A percentile compares a stretch with the other conserved stretches of the same genome.
Conservation (phyloP, 2,888 invertebrate species). For the Melieria omissa region DNA sequence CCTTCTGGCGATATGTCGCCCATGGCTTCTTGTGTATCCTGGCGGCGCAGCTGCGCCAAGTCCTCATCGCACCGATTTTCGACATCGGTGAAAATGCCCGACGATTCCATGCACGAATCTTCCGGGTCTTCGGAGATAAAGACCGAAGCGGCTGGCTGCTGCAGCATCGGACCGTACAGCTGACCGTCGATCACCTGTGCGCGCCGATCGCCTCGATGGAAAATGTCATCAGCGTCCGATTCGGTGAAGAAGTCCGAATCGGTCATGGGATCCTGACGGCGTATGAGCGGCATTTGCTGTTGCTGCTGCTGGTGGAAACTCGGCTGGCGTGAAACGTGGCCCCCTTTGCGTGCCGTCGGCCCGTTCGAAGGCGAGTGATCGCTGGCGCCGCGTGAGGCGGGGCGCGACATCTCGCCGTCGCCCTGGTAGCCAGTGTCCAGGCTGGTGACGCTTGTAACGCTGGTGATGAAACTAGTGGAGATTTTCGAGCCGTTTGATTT, state of each 20-base stretch:
- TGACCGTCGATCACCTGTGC: constrained; percentile 91
- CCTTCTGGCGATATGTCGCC: constrained; percentile 56
- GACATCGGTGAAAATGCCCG: constrained; percentile 88
- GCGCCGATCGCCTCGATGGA: constrained; percentile 77
- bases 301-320: constrained; percentile 61
- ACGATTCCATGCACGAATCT: constrained; percentile 88
- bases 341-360: constrained; percentile 54
- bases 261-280: constrained; percentile 86
- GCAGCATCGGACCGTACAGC: constrained; percentile 76
- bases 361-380: constrained; percentile 77
- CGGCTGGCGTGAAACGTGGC: constrained; percentile 66
- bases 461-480: constrained; percentile 83
- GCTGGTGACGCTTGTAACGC: constrained; percentile 91
- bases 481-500: constrained; percentile 76
- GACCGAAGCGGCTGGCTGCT: constrained; percentile 67
- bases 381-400: constrained; percentile 81
- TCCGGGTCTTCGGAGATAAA: constrained; percentile 72
- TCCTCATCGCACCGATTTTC: constrained; percentile 78
- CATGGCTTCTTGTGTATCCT: constrained; percentile 57
- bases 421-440: constrained; percentile 95
- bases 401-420: constrained; percentile 89
- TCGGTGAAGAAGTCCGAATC: constrained; percentile 93
- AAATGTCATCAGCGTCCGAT: constrained; percentile 83
- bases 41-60: constrained; percentile 64
- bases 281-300: constrained; percentile 70